Percentiles rank a stretch among this genome's conserved stretches.
These are phyloP conservation scores for Lepidonotus clava DNA, from an alignment of 2,888 invertebrate species.

Conservation along the genomic window DNA sequence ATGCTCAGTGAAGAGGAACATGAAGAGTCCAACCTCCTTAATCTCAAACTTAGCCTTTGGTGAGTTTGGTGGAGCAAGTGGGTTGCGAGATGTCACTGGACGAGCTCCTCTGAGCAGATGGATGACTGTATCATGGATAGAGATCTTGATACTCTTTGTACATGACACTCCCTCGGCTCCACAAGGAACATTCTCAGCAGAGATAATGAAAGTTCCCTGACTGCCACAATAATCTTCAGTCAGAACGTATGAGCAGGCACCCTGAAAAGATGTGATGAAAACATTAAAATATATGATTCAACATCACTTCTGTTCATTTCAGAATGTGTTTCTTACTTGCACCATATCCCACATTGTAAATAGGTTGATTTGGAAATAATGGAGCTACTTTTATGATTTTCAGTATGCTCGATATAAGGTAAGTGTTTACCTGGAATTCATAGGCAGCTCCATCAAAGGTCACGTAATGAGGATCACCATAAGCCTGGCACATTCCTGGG, in stretches of 20 bases:
- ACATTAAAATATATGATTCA: not conserved
- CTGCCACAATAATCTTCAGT: conserved; percentile 78
- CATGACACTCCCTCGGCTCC: conserved; percentile 91
- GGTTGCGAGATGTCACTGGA: conserved; percentile 54
- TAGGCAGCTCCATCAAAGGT: conserved; percentile 92
- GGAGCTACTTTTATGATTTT: too few relatives aligned
- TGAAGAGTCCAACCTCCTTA: conserved; percentile 50
- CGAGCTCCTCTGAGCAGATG: conserved; percentile 26
- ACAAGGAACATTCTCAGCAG: conserved; percentile 90
- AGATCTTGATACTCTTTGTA: conserved; percentile 86
- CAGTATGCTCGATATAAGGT: too few relatives aligned
- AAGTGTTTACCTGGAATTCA: conserved; percentile 88
- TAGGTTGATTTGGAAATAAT: too few relatives aligned
- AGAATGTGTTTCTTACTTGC: too few relatives aligned
- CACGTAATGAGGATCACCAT: conserved; percentile 94
- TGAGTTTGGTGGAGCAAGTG: conserved; percentile 50
- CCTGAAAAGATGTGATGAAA: conserved; percentile 84
- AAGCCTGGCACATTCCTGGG: conserved; percentile 89
- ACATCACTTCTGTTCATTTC: too few relatives aligned
- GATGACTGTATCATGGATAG: conserved; percentile 29
- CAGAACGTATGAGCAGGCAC: conserved; percentile 65
- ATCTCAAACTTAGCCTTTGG: conserved; percentile 53
- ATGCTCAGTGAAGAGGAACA: conserved; percentile 45
- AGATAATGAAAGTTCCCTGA: conserved; percentile 82
- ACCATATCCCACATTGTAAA: too few relatives aligned